These are phyloP conservation scores for Melanotaenia boesemani DNA, from an alignment of 2,797 vertebrate genomes.

Conservation along the genomic window DNA sequence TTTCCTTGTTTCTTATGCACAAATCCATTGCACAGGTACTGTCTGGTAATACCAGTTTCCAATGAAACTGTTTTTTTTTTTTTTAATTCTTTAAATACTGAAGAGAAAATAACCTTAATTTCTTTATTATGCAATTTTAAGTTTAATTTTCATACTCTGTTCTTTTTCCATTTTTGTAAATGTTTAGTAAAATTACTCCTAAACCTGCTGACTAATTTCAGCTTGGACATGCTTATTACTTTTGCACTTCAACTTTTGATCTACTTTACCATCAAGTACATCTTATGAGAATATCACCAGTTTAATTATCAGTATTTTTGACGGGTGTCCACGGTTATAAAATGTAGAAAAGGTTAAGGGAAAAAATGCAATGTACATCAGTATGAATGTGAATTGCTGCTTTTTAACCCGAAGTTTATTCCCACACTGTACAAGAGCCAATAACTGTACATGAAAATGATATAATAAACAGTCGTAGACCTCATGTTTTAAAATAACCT, in stretches of 20 bases:
- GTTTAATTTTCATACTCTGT: background rate
- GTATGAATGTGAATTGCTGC: slow-evolving; percentile 39
- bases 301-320: background rate
- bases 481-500: background rate
- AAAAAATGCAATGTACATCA: background rate
- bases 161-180: background rate
- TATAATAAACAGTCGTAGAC: slow-evolving; percentile 37
- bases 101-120: background rate
- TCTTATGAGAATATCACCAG: background rate
- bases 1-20: background rate
- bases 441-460: slow-evolving; percentile 13
- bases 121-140: background rate
- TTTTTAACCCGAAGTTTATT: slow-evolving; percentile 25
- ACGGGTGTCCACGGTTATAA: slow-evolving; percentile 1
- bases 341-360: background rate
- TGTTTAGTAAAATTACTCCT: background rate
- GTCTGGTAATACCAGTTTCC: too few relatives aligned
- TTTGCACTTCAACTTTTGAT: background rate
- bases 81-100: background rate
- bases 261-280: slow-evolving; percentile 3
- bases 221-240: background rate
- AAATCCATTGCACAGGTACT: background rate
- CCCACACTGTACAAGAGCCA: background rate
- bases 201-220: background rate
- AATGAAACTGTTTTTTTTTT: background rate